These are phyloP conservation scores for Nymphalis urticae DNA, from an alignment of 2,888 invertebrate genomes.

Conservation along the genomic window DNA sequence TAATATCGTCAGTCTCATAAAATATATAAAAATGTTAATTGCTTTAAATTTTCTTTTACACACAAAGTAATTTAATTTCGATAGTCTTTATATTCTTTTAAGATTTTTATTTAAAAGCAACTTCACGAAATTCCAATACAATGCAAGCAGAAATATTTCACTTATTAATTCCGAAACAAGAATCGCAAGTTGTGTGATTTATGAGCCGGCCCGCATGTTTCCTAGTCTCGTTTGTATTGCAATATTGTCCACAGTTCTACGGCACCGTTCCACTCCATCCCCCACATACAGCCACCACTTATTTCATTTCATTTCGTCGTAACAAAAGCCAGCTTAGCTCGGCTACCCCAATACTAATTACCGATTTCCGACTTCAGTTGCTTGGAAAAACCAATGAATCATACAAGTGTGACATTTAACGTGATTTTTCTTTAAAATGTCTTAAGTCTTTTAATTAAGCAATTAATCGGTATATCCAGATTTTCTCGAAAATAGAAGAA, in stretches of 20 bases:
- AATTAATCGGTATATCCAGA: too few species aligned
- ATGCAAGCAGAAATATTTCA: constrained; percentile 15
- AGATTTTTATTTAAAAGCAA: background rate
- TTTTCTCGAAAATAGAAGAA: too few species aligned
- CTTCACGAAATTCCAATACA: constrained; percentile 18
- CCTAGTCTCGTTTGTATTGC: constrained; percentile 49
- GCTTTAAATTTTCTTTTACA: too few species aligned
- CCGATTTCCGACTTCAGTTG: constrained; percentile 47
- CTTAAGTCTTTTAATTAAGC: too few species aligned
- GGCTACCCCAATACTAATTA: constrained; percentile 59
- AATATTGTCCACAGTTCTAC: constrained; percentile 60
- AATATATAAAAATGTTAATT: background rate
- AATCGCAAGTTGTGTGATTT: constrained; percentile 68
- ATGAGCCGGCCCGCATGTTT: constrained; percentile 52
- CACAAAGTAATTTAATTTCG: background rate
- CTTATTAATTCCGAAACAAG: constrained; percentile 53
- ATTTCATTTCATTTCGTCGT: constrained; percentile 58
- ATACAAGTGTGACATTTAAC: constrained; percentile 36
- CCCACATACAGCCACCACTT: constrained; percentile 48
- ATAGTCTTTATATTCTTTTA: background rate
- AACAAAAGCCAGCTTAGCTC: constrained; percentile 56
- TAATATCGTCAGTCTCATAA: background rate
- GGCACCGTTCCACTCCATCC: constrained; percentile 48
- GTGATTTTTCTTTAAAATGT: constrained; percentile 7
- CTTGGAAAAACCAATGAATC: constrained; percentile 53